These are phyloP conservation scores for Drosophila borborema DNA, from an alignment of 2,888 invertebrate species.

Conservation along the genomic window DNA sequence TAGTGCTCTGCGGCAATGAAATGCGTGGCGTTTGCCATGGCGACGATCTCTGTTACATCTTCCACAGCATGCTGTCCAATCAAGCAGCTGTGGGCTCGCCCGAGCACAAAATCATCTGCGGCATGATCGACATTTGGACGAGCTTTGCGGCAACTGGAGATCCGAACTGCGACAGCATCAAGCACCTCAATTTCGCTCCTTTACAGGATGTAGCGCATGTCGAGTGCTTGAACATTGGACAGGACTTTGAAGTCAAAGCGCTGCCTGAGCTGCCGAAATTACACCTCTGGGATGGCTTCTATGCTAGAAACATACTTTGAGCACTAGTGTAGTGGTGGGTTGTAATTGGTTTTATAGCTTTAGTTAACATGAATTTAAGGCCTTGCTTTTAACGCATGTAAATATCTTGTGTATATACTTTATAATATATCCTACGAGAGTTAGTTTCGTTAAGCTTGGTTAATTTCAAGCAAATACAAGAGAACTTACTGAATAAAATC, in stretches of 20 bases:
- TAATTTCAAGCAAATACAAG: neutral
- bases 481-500: neutral
- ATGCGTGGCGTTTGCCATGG: slow-evolving; percentile 83
- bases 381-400: slow-evolving; percentile 21
- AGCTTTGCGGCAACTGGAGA: slow-evolving; percentile 81
- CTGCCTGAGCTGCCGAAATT: slow-evolving; percentile 81
- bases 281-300: slow-evolving; percentile 81
- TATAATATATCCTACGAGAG: slow-evolving; percentile 38
- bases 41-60: slow-evolving; percentile 84
- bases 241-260: slow-evolving; percentile 67
- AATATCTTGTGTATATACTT: slow-evolving; percentile 32
- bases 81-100: slow-evolving; percentile 65
- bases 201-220: slow-evolving; percentile 55
- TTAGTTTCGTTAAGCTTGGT: slow-evolving; percentile 7
- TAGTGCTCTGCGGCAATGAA: slow-evolving; percentile 77
- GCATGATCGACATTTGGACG: slow-evolving; percentile 82
- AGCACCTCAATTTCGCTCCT: slow-evolving; percentile 61
- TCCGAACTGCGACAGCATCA: slow-evolving; percentile 79
- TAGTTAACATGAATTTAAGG: slow-evolving; percentile 41
- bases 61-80: slow-evolving; percentile 77
- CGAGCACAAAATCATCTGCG: slow-evolving; percentile 74
- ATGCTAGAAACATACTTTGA: slow-evolving; percentile 71
- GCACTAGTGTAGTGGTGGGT: slow-evolving; percentile 4
- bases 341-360: slow-evolving; percentile 57
- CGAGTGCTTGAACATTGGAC: slow-evolving; percentile 81